These are phyloP conservation scores for Pampus argenteus DNA, from an alignment of 2,797 vertebrate genomes.

Conservation along the genomic window DNA sequence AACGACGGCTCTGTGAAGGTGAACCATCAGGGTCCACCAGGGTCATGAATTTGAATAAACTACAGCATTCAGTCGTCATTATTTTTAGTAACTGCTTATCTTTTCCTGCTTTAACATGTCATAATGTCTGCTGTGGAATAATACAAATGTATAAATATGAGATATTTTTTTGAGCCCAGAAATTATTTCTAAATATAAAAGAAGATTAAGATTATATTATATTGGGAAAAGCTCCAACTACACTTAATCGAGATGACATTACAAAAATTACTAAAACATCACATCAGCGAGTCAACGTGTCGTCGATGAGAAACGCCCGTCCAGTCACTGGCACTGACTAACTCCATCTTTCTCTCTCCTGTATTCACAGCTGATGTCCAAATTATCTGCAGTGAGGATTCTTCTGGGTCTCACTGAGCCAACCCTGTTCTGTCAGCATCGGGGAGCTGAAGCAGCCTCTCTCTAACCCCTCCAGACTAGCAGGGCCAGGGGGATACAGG, in stretches of 20 bases:
- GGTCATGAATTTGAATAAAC: no score
- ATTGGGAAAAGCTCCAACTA: background rate
- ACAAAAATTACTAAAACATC: no score
- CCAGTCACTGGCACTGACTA: background rate
- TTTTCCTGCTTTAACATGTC: no score
- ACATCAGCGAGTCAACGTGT: background rate
- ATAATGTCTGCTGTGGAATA: no score
- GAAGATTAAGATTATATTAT: no score
- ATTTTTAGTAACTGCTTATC: no score
- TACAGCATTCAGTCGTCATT: no score
- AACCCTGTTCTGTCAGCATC: slow-evolving; percentile 74
- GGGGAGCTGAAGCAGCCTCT: slow-evolving; percentile 22
- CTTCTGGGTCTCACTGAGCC: slow-evolving; percentile 44
- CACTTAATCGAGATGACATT: background rate
- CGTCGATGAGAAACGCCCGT: background rate
- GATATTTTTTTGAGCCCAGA: no score
- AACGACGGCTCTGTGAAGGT: no score
- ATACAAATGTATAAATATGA: no score
- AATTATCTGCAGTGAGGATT: slow-evolving; percentile 37
- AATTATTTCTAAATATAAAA: no score
- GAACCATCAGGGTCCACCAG: no score
- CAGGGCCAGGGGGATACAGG: slow-evolving; percentile 2
- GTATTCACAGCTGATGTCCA: slow-evolving; percentile 40
- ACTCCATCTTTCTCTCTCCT: background rate
- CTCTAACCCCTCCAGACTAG: slow-evolving; percentile 34